These are phyloP conservation scores for Caradrina clavipalpis DNA, from an alignment of 2,888 invertebrate genomes.

Conservation along the genomic window DNA sequence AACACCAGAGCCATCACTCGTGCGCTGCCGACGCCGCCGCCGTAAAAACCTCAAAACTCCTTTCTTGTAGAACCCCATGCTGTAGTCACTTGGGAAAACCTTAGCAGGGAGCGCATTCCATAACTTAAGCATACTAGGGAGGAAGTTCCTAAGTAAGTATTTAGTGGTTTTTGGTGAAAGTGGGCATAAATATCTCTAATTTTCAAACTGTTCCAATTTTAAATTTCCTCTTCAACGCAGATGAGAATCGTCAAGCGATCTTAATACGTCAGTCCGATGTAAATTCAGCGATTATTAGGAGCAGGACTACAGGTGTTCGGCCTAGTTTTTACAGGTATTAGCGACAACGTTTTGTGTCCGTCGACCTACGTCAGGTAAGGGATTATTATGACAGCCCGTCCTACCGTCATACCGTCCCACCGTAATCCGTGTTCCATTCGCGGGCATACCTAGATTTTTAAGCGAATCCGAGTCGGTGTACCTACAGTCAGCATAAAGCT, in stretches of 20 bases:
- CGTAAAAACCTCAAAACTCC: too few relatives aligned
- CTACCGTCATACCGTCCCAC: slow-evolving; percentile 38
- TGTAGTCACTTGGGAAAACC: too few relatives aligned
- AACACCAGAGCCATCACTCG: too few relatives aligned
- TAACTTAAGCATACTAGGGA: too few relatives aligned
- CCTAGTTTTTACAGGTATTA: slow-evolving; percentile 63
- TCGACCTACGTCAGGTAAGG: slow-evolving; percentile 57
- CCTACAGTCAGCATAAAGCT: too few relatives aligned
- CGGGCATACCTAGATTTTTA: slow-evolving; percentile 60
- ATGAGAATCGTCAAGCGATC: slow-evolving; percentile 9
- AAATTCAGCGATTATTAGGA: slow-evolving; percentile 35
- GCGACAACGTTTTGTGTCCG: slow-evolving; percentile 49
- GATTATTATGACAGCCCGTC: slow-evolving; percentile 67
- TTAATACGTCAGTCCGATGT: slow-evolving; percentile 30
- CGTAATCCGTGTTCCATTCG: slow-evolving; percentile 57
- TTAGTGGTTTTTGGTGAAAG: too few relatives aligned
- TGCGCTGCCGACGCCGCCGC: too few relatives aligned
- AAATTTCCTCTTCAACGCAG: not conserved
- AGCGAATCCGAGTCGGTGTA: slow-evolving; percentile 17
- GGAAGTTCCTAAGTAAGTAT: too few relatives aligned
- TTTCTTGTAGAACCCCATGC: too few relatives aligned
- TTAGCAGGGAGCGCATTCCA: too few relatives aligned
- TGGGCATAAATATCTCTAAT: too few relatives aligned
- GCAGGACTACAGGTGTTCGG: slow-evolving; percentile 53
- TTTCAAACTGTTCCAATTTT: not conserved